Evolutionary conservation across 1,140 invertebrate species (phyloP).

Genomic region (Drosophila repletoides): DNA sequence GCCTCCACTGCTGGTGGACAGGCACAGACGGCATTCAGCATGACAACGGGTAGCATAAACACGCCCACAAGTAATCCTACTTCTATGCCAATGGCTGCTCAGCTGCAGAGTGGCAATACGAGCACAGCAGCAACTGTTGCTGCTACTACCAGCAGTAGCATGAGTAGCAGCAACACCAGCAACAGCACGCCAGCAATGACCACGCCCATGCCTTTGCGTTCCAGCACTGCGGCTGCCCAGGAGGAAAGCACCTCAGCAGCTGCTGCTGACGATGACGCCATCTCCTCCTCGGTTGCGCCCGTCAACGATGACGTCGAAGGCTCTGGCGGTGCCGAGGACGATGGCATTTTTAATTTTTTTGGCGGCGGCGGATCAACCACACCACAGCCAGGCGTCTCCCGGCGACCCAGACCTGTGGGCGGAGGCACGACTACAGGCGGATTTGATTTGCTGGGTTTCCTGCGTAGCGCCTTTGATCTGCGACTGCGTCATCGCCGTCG

Average conservation of each 20-base stretch:
- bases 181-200: slow-evolving; percentile 36
- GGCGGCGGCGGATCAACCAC: slow-evolving; percentile 34
- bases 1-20: neutral
- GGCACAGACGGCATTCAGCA: neutral
- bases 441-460: slow-evolving; percentile 64
- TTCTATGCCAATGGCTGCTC: no score
- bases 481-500: slow-evolving; percentile 51
- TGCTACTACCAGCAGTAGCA: neutral
- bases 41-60: no score
- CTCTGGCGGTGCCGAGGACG: slow-evolving; percentile 70
- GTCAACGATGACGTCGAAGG: slow-evolving; percentile 74
- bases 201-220: slow-evolving; percentile 38
- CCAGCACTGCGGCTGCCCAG: slow-evolving; percentile 39
- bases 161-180: neutral
- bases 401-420: slow-evolving; percentile 59
- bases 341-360: slow-evolving; percentile 51
- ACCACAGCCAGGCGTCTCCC: slow-evolving; percentile 38
- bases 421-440: slow-evolving; percentile 34
- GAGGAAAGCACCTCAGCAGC: slow-evolving; percentile 13
- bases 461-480: slow-evolving; percentile 43
- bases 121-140: slow-evolving; percentile 16
- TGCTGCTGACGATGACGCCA: slow-evolving; percentile 7
- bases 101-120: neutral
- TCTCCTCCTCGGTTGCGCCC: slow-evolving; percentile 35
- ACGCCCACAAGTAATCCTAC: neutral